phyloP scores from a whole-genome alignment of 2,113 vertebrate species.

The Petrocephalus zakoni region DNA sequence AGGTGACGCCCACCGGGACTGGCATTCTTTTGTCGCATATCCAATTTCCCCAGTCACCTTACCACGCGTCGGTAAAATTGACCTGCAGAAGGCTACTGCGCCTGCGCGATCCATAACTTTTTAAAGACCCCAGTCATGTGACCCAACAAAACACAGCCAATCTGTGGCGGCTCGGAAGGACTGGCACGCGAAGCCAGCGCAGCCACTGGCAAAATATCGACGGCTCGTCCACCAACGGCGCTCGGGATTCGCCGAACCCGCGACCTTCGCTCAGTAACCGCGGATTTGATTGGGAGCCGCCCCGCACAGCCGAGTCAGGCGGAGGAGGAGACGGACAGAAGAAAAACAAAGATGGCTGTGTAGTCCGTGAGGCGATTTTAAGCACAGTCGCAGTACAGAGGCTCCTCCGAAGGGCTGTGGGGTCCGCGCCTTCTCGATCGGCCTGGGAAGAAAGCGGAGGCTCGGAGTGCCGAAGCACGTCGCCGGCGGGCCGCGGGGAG shows the following conservation, averaged over 20 bases:
- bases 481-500: conserved; percentile 33
- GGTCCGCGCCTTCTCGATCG: conserved; percentile 14
- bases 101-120: conserved; percentile 56
- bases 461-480: conserved; percentile 40
- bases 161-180: conserved; percentile 28
- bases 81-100: conserved; percentile 51
- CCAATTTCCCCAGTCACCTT: conserved; percentile 51
- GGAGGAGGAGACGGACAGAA: conserved; percentile 45
- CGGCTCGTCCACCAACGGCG: conserved; percentile 29
- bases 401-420: conserved; percentile 36
- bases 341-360: conserved; percentile 77
- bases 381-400: conserved; percentile 41
- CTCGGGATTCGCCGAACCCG: conserved; percentile 28
- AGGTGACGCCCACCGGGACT: conserved; percentile 24
- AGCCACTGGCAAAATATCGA: conserved; percentile 33
- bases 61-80: conserved; percentile 38
- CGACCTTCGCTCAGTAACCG: conserved; percentile 36
- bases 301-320: conserved; percentile 40
- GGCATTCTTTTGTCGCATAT: conserved; percentile 51
- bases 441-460: conserved; percentile 32
- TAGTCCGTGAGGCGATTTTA: conserved; percentile 57
- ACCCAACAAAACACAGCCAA: conserved; percentile 60
- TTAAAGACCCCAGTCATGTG: conserved; percentile 68
- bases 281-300: conserved; percentile 43
- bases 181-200: conserved; percentile 30